Base-by-base conservation (phyloP, 1,140 invertebrate species). In the Scaptomyza hsui region DNA sequence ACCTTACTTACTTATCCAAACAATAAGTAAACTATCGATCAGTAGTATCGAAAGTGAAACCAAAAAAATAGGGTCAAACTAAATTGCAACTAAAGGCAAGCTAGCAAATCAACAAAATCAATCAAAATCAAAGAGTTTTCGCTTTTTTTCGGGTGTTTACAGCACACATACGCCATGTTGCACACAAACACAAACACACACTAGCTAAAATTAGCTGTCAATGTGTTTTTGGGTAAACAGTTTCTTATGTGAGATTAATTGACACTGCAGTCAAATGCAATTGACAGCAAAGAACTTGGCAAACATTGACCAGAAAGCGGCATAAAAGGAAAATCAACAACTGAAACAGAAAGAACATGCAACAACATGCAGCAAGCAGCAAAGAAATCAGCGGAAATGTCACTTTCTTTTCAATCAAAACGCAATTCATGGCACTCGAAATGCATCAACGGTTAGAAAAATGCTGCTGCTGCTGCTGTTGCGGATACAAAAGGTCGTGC, bases 331-430 rank as follows among this genome's bases (percentile, higher is more conserved):
- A 83, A 82, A 82, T 53, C 59, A 57, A 57, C 21, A 44, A 35
- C 24, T 3, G 32, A 15, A 59, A 48, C 42, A 42, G 37, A 16
- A n/a, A 37, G 32, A 37, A 37, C 32, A 37, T 41, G 37, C 19
- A 21, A 41, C 49, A 64, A 41, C 49, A 64, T 29, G 29, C 61
- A 39, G 32, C 62, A 72, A 71, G 69, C 47, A 45, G 67, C 59
- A 73, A 77, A 75, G 81, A 85, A 85, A 81, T 85, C 82, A 88
- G 61, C 82, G 82, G 82, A 88, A 88, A 88, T 88, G 82, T 88
- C 82, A 88, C 82, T 88, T 88, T 88, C 82, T 88, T 88, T 88
- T 88, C 82, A 88, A 88, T 88, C 82, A 88, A 88, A 88, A 88
- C 83, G 82, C 82, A 88, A 88, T 88, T 88, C 82, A 88, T 78